Percentiles rank a stretch among this genome's conserved stretches.
These are phyloP conservation scores for Pyrochroa serraticornis DNA, from an alignment of 2,888 invertebrate genomes.

Conservation along the genomic window DNA sequence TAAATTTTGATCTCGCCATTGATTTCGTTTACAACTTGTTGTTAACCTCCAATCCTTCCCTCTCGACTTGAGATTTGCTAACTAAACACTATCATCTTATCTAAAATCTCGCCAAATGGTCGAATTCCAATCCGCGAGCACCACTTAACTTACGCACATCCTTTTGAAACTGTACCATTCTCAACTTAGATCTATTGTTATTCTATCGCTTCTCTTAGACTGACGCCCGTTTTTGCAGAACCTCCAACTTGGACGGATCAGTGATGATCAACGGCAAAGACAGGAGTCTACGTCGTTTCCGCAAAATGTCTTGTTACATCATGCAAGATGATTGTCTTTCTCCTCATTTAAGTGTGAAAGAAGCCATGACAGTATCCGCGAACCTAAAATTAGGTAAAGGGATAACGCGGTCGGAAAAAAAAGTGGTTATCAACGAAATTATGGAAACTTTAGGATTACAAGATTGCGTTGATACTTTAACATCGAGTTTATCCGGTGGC, in stretches of 20 bases:
- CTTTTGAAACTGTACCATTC: neutral
- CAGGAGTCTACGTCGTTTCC: conserved; percentile 83
- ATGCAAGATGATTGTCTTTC: conserved; percentile 94
- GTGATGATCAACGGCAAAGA: conserved; percentile 88
- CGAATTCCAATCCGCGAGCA: neutral
- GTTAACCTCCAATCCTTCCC: neutral
- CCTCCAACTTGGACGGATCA: conserved; percentile 82
- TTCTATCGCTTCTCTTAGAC: neutral
- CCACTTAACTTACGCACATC: neutral
- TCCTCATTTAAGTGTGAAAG: conserved; percentile 87
- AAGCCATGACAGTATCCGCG: conserved; percentile 93
- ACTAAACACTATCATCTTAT: neutral
- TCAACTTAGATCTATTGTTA: neutral
- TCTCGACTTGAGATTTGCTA: neutral
- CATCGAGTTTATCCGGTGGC: conserved; percentile 85
- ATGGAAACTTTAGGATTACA: conserved; percentile 82
- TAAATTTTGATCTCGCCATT: neutral
- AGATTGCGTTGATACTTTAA: conserved; percentile 80
- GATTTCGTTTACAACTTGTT: neutral
- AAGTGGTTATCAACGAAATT: conserved; percentile 81
- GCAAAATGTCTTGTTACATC: conserved; percentile 94
- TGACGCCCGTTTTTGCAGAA: conserved; percentile 62
- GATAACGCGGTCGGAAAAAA: conserved; percentile 73
- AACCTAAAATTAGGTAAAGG: conserved; percentile 89
- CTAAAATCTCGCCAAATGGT: neutral